These are phyloP conservation scores for Malthinus flaveolus DNA, from an alignment of 2,888 invertebrate genomes.

Conservation along the genomic window DNA sequence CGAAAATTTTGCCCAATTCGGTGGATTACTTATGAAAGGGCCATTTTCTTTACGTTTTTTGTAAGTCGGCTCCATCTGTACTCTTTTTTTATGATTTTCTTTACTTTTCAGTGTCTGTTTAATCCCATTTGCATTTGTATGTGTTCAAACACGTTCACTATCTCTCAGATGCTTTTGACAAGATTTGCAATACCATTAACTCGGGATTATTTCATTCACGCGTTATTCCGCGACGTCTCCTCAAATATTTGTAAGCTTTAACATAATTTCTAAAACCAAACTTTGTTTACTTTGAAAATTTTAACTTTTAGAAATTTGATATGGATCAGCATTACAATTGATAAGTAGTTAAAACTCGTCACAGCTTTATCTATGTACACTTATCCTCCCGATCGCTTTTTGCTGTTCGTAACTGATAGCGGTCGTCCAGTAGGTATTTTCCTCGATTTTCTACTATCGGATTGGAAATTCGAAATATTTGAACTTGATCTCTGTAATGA, in stretches of 20 bases:
- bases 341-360: neutral
- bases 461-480: constrained; percentile 19
- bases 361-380: constrained; percentile 1
- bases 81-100: neutral
- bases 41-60: too few relatives aligned
- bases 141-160: constrained; percentile 38
- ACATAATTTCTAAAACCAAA: too few relatives aligned
- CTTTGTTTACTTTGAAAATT: neutral
- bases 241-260: too few relatives aligned
- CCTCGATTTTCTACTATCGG: constrained; percentile 14
- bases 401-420: constrained; percentile 15
- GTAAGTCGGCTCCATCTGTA: neutral
- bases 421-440: constrained; percentile 10
- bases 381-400: constrained; percentile 9
- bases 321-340: neutral
- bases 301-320: neutral
- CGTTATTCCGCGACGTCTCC: neutral
- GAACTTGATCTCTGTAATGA: constrained; percentile 28
- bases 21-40: neutral
- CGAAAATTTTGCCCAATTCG: neutral
- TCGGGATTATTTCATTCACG: constrained; percentile 42
- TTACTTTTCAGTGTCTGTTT: constrained; percentile 18
- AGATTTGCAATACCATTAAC: constrained; percentile 43
- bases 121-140: constrained; percentile 46
- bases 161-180: constrained; percentile 39